These are phyloP conservation scores for Lacanobia oleracea DNA, from an alignment of 2,888 invertebrate genomes.

Conservation along the genomic window DNA sequence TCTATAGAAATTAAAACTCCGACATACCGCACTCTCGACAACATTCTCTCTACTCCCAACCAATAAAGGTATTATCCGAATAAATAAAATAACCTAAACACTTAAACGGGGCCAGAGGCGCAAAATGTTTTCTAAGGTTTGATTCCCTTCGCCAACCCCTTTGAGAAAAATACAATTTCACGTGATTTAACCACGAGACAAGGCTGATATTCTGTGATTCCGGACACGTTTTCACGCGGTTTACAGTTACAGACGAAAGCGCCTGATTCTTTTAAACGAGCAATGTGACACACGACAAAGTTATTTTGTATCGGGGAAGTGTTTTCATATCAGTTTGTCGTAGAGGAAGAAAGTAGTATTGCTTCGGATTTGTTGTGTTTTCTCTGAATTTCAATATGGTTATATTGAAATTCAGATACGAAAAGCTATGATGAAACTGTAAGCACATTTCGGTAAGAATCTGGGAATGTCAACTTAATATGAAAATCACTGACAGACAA, in stretches of 20 bases:
- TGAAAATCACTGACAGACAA: too few relatives aligned
- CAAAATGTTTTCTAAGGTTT: not conserved
- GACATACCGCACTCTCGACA: too few relatives aligned
- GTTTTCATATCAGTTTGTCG: constrained; percentile 39
- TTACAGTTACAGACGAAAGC: constrained; percentile 45
- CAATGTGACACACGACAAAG: constrained; percentile 49
- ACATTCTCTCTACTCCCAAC: too few relatives aligned
- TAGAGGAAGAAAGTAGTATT: not conserved
- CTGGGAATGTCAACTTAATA: too few relatives aligned
- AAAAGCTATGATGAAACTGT: not conserved
- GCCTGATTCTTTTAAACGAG: constrained; percentile 64
- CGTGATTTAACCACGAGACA: constrained; percentile 36
- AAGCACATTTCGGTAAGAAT: not conserved
- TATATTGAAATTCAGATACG: constrained; percentile 3
- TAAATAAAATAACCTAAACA: constrained; percentile 3
- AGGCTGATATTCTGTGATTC: constrained; percentile 40
- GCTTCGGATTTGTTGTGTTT: not conserved
- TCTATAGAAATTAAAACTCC: too few relatives aligned
- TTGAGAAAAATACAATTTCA: constrained; percentile 26
- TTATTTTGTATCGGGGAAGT: constrained; percentile 39
- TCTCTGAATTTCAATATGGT: not conserved
- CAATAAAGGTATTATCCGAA: not conserved
- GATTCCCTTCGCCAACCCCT: not conserved
- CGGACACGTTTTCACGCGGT: constrained; percentile 48
- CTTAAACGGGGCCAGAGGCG: not conserved